These are phyloP conservation scores for Leptopilina syphax DNA, from an alignment of 2,888 invertebrate species.

Conservation along the genomic window DNA sequence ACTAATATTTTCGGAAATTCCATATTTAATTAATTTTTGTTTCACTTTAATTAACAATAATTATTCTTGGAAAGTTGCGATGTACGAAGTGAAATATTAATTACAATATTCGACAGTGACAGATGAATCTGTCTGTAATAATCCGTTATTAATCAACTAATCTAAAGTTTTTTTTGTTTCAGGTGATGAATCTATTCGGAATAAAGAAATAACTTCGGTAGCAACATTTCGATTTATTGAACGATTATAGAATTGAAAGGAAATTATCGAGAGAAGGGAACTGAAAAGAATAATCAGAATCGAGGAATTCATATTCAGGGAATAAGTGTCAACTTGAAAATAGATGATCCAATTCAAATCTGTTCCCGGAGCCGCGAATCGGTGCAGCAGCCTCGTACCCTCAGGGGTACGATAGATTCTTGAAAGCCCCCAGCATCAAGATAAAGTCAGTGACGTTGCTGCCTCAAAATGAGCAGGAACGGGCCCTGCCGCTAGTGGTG, in stretches of 20 bases:
- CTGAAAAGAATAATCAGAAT: slow-evolving; percentile 4
- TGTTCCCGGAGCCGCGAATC: slow-evolving; percentile 62
- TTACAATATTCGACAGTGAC: slow-evolving; percentile 3
- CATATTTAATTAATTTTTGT: no score
- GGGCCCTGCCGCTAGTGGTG: slow-evolving; percentile 70
- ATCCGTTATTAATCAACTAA: background rate
- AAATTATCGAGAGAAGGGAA: background rate
- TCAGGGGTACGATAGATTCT: slow-evolving; percentile 67
- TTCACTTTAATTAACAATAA: no score
- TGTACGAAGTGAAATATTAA: slow-evolving; percentile 20
- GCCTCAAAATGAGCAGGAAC: slow-evolving; percentile 69
- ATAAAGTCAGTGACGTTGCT: slow-evolving; percentile 68
- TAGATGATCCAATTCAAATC: slow-evolving; percentile 26
- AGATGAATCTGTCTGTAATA: background rate
- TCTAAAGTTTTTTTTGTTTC: slow-evolving; percentile 53
- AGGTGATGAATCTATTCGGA: slow-evolving; percentile 65
- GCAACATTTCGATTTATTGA: background rate
- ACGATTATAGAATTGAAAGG: background rate
- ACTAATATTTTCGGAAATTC: background rate
- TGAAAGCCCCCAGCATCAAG: slow-evolving; percentile 69
- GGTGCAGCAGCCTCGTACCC: slow-evolving; percentile 35
- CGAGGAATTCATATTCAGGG: background rate
- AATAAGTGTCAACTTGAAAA: slow-evolving; percentile 14
- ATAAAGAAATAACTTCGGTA: slow-evolving; percentile 21
- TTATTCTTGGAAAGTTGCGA: background rate